These are phyloP conservation scores for Lasiurus borealis DNA, from an alignment of 2,113 vertebrate species.

Conservation along the genomic window DNA sequence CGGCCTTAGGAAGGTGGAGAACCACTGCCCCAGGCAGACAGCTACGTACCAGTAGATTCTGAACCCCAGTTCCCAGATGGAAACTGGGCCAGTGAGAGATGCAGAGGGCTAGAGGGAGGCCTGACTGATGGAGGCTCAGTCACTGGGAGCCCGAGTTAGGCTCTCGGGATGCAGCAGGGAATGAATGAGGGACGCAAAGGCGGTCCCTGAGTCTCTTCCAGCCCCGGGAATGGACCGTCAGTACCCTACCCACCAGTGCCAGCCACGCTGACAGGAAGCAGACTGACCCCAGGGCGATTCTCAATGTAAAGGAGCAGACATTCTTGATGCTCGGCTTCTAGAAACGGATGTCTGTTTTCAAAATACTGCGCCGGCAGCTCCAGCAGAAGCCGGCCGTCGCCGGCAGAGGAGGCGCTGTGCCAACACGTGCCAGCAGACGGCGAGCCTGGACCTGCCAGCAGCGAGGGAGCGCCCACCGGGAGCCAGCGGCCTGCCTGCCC, in stretches of 20 bases:
- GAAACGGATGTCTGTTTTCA: constrained; percentile 82
- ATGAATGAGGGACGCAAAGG: not conserved
- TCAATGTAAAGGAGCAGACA: constrained; percentile 52
- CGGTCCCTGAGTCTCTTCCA: not conserved
- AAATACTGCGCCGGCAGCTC: constrained; percentile 87
- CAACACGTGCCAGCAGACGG: constrained; percentile 79
- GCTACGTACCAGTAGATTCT: too few relatives aligned
- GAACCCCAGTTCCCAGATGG: not conserved
- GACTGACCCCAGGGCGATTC: not conserved
- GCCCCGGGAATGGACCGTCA: not conserved
- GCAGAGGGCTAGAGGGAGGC: not conserved
- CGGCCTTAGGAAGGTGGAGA: too few relatives aligned
- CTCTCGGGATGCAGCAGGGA: not conserved
- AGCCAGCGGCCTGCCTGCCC: constrained; percentile 62
- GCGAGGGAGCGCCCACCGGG: constrained; percentile 46
- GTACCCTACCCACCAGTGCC: not conserved
- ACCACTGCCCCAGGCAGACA: not conserved
- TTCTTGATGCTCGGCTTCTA: constrained; percentile 66
- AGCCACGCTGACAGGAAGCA: not conserved
- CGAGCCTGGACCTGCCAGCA: constrained; percentile 81
- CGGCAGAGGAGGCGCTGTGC: constrained; percentile 82
- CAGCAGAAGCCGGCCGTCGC: constrained; percentile 9
- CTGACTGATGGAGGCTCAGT: not conserved
- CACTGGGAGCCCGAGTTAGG: not conserved
- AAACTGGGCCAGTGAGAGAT: too few relatives aligned